Evolutionary conservation across 1,140 invertebrate species (phyloP).

Genomic region (Drosophila melanica): DNA sequence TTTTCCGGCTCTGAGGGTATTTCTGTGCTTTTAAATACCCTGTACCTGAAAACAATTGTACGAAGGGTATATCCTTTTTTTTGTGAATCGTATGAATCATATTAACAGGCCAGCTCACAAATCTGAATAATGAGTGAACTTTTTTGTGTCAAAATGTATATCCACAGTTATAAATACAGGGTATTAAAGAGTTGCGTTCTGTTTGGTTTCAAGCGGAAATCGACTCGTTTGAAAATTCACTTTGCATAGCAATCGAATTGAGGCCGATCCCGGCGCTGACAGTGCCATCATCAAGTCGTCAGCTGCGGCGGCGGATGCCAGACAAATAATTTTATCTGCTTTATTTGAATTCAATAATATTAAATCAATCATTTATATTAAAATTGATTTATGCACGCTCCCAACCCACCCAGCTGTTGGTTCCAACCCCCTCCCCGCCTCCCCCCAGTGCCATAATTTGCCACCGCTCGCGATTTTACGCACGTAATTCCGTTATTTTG

Average conservation of each 20-base stretch:
- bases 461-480: slow-evolving; percentile 12
- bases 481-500: slow-evolving; percentile 52
- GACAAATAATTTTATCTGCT: slow-evolving; percentile 53
- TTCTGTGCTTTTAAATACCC: slow-evolving; percentile 20
- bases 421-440: too few species aligned
- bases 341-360: slow-evolving; percentile 58
- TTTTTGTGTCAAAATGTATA: too few species aligned
- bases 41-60: background rate
- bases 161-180: slow-evolving; percentile 1
- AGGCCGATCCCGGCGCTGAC: background rate
- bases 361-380: slow-evolving; percentile 65
- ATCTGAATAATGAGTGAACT: too few species aligned
- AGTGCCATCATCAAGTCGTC: slow-evolving; percentile 29
- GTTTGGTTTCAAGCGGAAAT: too few species aligned
- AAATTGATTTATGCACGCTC: slow-evolving; percentile 51
- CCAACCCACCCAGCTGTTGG: background rate
- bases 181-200: background rate
- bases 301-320: slow-evolving; percentile 24
- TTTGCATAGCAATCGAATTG: slow-evolving; percentile 68
- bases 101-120: too few species aligned
- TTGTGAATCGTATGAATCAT: too few species aligned
- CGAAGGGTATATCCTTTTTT: background rate
- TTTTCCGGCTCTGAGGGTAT: slow-evolving; percentile 35
- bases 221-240: slow-evolving; percentile 24
- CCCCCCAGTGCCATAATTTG: background rate